phyloP scores from a whole-genome alignment of 2,888 invertebrate species.

The Phymatocera aterrima region DNA sequence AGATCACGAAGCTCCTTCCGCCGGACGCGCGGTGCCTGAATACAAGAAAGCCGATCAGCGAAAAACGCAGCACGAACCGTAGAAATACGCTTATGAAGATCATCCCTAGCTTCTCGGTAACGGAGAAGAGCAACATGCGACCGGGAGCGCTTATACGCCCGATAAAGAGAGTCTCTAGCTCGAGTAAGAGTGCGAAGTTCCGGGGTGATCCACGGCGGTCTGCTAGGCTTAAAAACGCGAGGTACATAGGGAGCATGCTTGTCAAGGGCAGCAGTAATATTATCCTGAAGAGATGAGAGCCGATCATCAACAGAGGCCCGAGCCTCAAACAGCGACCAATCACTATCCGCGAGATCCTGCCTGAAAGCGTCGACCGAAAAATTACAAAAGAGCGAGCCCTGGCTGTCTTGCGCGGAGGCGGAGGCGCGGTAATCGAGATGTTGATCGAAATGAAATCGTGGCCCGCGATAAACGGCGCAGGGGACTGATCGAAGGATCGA shows the following conservation, averaged over 20 bases:
- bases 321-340: background rate
- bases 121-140: background rate
- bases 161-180: background rate
- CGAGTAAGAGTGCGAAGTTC: background rate
- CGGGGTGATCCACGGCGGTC: background rate
- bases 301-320: background rate
- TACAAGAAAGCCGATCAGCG: background rate
- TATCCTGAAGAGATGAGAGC: background rate
- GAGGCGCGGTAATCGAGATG: background rate
- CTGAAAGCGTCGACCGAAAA: background rate
- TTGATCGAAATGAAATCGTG: background rate
- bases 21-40: background rate
- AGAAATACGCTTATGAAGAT: background rate
- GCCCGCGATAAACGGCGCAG: constrained; percentile 7
- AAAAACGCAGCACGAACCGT: background rate
- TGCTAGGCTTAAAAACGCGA: background rate
- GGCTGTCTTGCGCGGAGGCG: background rate
- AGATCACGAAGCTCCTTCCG: background rate
- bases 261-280: background rate
- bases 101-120: background rate
- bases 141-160: background rate
- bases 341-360: background rate
- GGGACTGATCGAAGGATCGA: background rate
- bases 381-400: background rate
- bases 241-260: background rate